Evolutionary conservation across 2,888 invertebrate genomes (phyloP).

Genomic region (Cybosia mesomella): DNA sequence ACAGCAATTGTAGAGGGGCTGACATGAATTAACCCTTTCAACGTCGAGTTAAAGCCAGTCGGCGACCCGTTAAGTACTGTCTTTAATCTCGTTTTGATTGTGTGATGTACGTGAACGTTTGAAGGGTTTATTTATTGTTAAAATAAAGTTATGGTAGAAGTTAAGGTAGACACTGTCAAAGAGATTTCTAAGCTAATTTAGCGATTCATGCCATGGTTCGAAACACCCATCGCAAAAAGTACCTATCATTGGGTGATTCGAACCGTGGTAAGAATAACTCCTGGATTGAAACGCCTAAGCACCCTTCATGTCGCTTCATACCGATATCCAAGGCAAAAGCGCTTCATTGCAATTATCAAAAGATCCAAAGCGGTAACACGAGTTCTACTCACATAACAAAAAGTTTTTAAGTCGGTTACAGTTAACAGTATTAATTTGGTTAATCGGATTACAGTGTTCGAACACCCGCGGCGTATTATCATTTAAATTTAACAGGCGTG

Average conservation of each 20-base stretch:
- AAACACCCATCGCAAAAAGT: no score
- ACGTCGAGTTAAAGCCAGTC: constrained; percentile 49
- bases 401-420: constrained; percentile 13
- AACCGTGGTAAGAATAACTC: no score
- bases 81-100: constrained; percentile 37
- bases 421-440: constrained; percentile 10
- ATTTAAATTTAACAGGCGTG: constrained; percentile 25
- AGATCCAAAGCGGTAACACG: background rate
- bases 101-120: background rate
- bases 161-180: background rate
- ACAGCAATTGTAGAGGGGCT: constrained; percentile 62
- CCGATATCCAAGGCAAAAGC: no score
- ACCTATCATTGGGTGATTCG: no score
- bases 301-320: no score
- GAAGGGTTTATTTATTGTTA: background rate
- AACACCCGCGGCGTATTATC: constrained; percentile 26
- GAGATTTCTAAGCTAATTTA: no score
- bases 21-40: constrained; percentile 58
- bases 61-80: constrained; percentile 45
- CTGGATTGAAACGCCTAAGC: no score
- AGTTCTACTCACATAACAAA: constrained; percentile 5
- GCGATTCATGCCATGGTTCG: no score
- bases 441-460: constrained; percentile 40
- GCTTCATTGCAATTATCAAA: background rate
- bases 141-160: background rate